phyloP scores from a whole-genome alignment of 2,888 invertebrate genomes.

The Theristus sp. region DNA sequence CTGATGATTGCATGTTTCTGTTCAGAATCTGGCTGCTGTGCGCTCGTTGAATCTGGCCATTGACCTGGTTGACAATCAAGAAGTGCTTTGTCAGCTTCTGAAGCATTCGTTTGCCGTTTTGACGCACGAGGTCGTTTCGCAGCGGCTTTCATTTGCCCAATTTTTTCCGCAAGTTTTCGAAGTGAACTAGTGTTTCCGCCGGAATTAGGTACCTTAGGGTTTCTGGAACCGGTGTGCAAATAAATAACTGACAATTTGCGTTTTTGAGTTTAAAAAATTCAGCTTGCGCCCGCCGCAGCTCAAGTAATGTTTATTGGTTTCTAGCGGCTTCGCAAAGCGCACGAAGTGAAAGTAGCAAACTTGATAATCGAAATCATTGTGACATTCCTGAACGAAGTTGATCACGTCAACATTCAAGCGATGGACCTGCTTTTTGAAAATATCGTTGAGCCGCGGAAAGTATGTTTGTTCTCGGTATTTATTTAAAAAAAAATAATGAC shows the following conservation, averaged over 20 bases:
- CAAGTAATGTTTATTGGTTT: no score
- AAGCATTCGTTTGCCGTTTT: conserved; percentile 75
- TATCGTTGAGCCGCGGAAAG: conserved; percentile 61
- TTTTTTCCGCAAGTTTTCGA: not conserved
- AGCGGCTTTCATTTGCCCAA: no score
- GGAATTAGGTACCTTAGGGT: no score
- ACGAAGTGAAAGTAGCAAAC: not conserved
- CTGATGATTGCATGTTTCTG: no score
- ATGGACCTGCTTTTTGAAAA: conserved; percentile 80
- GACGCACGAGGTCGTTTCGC: not conserved
- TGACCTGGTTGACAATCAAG: conserved; percentile 52
- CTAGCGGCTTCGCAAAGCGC: not conserved
- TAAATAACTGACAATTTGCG: no score
- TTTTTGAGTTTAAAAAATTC: no score
- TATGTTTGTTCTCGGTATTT: conserved; percentile 11
- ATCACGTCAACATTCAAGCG: conserved; percentile 77
- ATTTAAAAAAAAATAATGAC: not conserved
- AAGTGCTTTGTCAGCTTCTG: conserved; percentile 62
- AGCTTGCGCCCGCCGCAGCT: no score
- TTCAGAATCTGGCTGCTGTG: conserved; percentile 70
- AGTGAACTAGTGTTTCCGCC: not conserved
- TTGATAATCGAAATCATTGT: conserved; percentile 76
- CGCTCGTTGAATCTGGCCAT: conserved; percentile 98
- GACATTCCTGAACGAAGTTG: conserved; percentile 81
- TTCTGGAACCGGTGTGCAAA: no score